Evolutionary conservation across 2,797 vertebrate species (phyloP).

Genomic region (Chiloscyllium punctatum): DNA sequence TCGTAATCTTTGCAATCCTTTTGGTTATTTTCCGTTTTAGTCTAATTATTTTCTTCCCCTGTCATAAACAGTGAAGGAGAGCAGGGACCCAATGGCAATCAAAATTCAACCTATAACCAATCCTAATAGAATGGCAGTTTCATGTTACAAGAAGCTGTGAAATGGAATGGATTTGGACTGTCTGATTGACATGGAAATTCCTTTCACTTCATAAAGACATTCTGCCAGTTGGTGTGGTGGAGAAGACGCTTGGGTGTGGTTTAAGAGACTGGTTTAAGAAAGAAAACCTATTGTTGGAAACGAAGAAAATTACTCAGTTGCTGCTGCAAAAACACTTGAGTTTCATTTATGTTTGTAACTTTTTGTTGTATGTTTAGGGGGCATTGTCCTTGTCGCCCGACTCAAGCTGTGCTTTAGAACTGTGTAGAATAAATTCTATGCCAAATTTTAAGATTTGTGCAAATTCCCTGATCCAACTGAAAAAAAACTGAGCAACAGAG

Average conservation of each 20-base stretch:
- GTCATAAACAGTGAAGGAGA: slow-evolving; percentile 78
- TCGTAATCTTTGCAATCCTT: neutral
- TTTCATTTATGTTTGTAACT: slow-evolving; percentile 14
- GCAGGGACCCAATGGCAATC: slow-evolving; percentile 96
- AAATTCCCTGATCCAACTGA: neutral
- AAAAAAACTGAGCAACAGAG: neutral
- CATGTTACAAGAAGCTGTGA: slow-evolving; percentile 58
- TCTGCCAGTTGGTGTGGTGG: too few species aligned
- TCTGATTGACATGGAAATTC: slow-evolving; percentile 45
- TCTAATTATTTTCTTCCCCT: slow-evolving; percentile 21
- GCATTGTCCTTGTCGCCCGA: neutral
- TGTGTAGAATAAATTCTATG: neutral
- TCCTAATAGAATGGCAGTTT: slow-evolving; percentile 73
- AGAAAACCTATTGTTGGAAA: slow-evolving; percentile 18
- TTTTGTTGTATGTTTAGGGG: neutral
- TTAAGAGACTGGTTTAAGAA: neutral
- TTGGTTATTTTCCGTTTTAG: neutral
- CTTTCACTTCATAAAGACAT: slow-evolving; percentile 15
- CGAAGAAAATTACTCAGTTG: slow-evolving; percentile 8
- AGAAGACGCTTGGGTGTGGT: neutral
- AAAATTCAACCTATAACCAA: slow-evolving; percentile 94
- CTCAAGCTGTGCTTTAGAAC: slow-evolving; percentile 12
- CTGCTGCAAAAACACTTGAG: slow-evolving; percentile 33
- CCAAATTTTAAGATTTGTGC: neutral
- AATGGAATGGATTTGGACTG: slow-evolving; percentile 55